These are phyloP conservation scores for Acropternis orthonyx DNA, from an alignment of 2,797 vertebrate genomes.

Conservation along the genomic window DNA sequence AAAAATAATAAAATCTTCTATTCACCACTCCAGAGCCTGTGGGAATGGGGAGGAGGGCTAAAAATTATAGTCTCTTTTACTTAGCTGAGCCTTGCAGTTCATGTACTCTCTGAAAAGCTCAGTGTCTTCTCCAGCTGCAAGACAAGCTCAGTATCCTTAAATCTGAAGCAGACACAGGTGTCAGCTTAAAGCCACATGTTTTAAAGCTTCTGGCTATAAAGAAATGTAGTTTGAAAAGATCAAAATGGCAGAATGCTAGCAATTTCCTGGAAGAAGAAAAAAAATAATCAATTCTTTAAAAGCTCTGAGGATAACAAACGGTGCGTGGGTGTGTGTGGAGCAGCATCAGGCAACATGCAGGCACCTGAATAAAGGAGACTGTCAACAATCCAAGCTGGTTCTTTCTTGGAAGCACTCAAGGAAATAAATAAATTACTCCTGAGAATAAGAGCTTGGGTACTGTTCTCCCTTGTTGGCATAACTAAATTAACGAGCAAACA, in stretches of 20 bases:
- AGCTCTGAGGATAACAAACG: not conserved
- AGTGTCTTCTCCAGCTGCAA: not conserved
- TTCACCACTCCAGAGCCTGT: not conserved
- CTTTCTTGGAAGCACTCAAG: conserved; percentile 26
- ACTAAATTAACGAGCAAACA: conserved; percentile 27
- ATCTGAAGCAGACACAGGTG: not conserved
- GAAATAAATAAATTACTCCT: not conserved
- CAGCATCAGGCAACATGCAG: not conserved
- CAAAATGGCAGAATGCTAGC: not conserved
- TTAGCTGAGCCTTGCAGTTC: not conserved
- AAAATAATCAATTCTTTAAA: not conserved
- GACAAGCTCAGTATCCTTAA: not conserved
- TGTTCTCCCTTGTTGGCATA: not conserved
- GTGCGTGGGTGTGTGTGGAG: not conserved
- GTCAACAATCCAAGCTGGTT: not conserved
- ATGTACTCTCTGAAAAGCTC: not conserved
- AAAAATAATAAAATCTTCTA: not conserved
- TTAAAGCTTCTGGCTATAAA: not conserved
- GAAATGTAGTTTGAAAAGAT: not conserved
- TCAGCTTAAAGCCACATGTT: not conserved
- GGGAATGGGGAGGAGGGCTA: not conserved
- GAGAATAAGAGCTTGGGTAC: not conserved
- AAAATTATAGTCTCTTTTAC: not conserved
- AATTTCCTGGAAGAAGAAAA: not conserved
- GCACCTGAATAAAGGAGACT: conserved; percentile 3